These are phyloP conservation scores for Apamea monoglypha DNA, from an alignment of 2,888 invertebrate species.

Conservation along the genomic window DNA sequence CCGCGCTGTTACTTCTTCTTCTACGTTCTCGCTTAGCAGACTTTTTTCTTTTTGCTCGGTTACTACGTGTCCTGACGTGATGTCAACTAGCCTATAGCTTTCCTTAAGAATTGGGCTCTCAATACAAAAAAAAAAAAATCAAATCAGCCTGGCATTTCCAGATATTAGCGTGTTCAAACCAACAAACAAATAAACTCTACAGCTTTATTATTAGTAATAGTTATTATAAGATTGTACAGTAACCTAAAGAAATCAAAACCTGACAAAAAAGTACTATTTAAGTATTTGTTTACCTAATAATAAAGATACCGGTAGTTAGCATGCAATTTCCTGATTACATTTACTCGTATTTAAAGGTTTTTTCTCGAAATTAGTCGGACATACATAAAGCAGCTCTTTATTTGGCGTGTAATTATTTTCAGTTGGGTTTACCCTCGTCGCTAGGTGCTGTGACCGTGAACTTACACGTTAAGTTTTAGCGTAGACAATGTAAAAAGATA, in stretches of 20 bases:
- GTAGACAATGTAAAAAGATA: constrained; percentile 2
- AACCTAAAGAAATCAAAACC: background rate
- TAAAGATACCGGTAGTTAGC: constrained; percentile 55
- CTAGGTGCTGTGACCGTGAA: constrained; percentile 50
- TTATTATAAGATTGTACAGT: background rate
- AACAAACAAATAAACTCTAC: too few species aligned
- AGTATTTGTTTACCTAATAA: constrained; percentile 45
- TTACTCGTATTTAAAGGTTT: constrained; percentile 55
- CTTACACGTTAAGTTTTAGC: background rate
- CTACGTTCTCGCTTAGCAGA: too few species aligned
- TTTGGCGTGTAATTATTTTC: constrained; percentile 60
- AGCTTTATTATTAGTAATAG: too few species aligned
- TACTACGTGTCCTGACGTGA: too few species aligned
- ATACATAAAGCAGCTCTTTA: constrained; percentile 38
- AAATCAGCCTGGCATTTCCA: background rate
- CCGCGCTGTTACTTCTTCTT: too few species aligned
- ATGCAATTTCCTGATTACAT: constrained; percentile 65
- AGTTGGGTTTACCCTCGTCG: constrained; percentile 34
- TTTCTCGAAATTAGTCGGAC: constrained; percentile 36
- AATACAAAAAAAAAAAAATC: background rate
- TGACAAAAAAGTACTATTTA: background rate
- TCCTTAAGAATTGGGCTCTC: too few species aligned
- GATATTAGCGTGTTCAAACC: background rate
- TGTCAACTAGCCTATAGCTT: too few species aligned
- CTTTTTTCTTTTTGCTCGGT: too few species aligned